These are phyloP conservation scores for Idaea dimidiata DNA, from an alignment of 2,888 invertebrate species.

Conservation along the genomic window DNA sequence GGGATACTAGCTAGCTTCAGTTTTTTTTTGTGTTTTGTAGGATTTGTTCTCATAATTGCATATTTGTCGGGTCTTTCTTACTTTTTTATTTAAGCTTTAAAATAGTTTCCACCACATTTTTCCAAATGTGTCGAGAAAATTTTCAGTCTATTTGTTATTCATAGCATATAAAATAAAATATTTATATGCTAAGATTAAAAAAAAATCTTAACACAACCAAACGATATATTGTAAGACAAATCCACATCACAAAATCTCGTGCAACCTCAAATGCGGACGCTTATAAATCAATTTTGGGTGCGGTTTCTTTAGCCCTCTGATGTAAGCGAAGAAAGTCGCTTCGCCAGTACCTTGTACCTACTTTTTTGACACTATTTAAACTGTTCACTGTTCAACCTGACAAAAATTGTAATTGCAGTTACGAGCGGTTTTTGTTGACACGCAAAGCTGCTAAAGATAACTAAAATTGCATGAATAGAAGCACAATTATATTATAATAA, in stretches of 20 bases:
- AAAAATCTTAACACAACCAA: neutral
- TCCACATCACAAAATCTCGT: conserved; percentile 38
- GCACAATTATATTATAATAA: neutral
- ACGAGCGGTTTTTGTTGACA: conserved; percentile 24
- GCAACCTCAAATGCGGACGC: conserved; percentile 27
- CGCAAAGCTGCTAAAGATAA: conserved; percentile 10
- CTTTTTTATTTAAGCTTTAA: too few species aligned
- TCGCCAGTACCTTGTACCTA: conserved; percentile 23
- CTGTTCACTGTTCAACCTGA: conserved; percentile 25
- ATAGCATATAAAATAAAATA: too few species aligned
- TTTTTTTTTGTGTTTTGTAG: too few species aligned
- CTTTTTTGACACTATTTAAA: conserved; percentile 24
- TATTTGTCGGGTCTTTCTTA: too few species aligned
- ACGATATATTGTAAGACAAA: conserved; percentile 39
- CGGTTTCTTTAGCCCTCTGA: conserved; percentile 61
- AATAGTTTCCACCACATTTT: too few species aligned
- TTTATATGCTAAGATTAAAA: too few species aligned
- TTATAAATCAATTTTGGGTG: conserved; percentile 74
- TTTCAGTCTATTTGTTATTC: too few species aligned
- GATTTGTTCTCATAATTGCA: too few species aligned
- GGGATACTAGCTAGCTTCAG: too few species aligned
- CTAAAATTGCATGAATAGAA: neutral
- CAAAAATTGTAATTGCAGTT: conserved; percentile 33
- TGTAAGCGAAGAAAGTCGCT: conserved; percentile 60
- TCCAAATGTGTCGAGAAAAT: too few species aligned